Evolutionary conservation across 2,797 vertebrate species (phyloP), one percentile per base, ranked within the genome.

Genomic region (Anas flavirostris): DNA sequence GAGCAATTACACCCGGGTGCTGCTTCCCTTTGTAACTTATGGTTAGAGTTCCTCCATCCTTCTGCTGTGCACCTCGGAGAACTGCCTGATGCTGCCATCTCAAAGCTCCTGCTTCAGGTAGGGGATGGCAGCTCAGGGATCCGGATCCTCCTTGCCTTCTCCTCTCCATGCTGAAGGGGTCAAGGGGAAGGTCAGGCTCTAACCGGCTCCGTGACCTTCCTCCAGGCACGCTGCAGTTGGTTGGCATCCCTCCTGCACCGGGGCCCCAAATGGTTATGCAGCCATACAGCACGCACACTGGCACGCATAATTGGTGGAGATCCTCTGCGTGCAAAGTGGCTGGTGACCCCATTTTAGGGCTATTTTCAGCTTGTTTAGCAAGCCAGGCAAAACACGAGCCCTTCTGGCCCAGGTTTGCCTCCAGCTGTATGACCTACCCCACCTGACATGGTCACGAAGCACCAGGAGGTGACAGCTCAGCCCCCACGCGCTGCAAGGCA

Each of bases 261-360:
- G 23, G 10, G 11, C 43, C 50, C 58, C 77, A 79, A 19, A 26
- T 44, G 35, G 52, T 2, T 4, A 17, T 10, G 39, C 74, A 73
- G 29, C 21, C 7, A 16, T 4, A 69, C n/a, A 23, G 68, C n/a
- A 56, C 53, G 56, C 68, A 6, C 9, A 18, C 48, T 68, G 53
- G 39, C 46, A 77, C 25, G 43, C 21, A 12, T 3, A 52, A 7
- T 74, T 79, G 39, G 29, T 69, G 6, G 6, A 70, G 43, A 68
- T 9, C 12, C 56, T 35, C 15, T 1, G 39, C 19, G 28, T 0
- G 1, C 5, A 10, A 79, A 90, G 84, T 44, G 37, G 90, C 75
- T 68, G 77, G 87, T 68, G 68, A 58, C 12, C 82, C 81, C 81
- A 28, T 82, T 94, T 91, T n/a, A 78, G 52, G 81, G 86, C 59